These are phyloP conservation scores for Papilio gigon DNA, from an alignment of 2,888 invertebrate genomes.

Conservation along the genomic window DNA sequence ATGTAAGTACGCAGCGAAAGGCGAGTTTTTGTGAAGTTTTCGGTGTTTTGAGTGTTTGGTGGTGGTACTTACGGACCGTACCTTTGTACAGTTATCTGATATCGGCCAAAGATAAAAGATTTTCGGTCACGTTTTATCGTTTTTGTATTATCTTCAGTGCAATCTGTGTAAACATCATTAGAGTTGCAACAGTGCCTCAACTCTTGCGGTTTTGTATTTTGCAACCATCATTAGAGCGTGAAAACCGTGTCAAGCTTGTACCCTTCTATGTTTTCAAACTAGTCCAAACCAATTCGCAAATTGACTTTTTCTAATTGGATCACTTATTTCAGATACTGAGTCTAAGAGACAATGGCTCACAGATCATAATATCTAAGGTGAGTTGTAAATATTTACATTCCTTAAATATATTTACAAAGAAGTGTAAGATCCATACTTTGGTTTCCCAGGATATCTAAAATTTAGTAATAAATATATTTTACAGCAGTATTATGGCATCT, in stretches of 20 bases:
- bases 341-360: conserved; percentile 49
- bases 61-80: conserved; percentile 63
- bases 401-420: conserved; percentile 23
- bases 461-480: conserved; percentile 48
- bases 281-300: conserved; percentile 42
- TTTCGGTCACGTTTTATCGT: conserved; percentile 50
- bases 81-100: conserved; percentile 64
- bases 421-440: conserved; percentile 1
- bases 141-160: conserved; percentile 44
- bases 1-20: conserved; percentile 66
- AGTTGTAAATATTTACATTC: conserved; percentile 3
- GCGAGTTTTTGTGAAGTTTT: conserved; percentile 64
- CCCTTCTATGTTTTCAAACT: conserved; percentile 54
- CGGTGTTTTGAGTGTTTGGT: conserved; percentile 59
- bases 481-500: conserved; percentile 86
- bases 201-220: conserved; percentile 68
- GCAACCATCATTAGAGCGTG: conserved; percentile 79
- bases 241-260: conserved; percentile 78
- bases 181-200: conserved; percentile 58
- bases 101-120: conserved; percentile 54
- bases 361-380: conserved; percentile 50
- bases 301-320: conserved; percentile 48
- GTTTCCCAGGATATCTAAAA: not conserved
- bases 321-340: conserved; percentile 45
- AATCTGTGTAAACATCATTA: conserved; percentile 50